These are phyloP conservation scores for Cyprinodon diabolis DNA, from an alignment of 2,797 vertebrate genomes.

Conservation along the genomic window DNA sequence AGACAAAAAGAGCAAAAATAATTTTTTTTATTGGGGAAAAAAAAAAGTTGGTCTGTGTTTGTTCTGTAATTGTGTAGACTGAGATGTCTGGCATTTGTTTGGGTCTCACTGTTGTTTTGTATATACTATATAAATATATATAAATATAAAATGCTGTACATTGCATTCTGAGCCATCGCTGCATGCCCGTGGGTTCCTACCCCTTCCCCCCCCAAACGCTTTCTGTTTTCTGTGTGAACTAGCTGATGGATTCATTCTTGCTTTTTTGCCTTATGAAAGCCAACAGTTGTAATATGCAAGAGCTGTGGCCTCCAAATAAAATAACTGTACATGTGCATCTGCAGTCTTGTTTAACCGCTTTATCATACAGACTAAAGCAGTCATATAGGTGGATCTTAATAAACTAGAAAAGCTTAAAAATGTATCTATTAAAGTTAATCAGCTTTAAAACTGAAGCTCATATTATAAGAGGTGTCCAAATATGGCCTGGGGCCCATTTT, in stretches of 20 bases:
- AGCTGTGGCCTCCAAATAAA: slow-evolving; percentile 99
- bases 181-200: slow-evolving; percentile 88
- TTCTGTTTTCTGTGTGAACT: slow-evolving; percentile 93
- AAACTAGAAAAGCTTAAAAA: neutral
- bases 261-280: slow-evolving; percentile 99
- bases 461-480: neutral
- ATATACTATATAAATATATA: slow-evolving; percentile 87
- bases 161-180: slow-evolving; percentile 97
- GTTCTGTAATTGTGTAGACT: slow-evolving; percentile 92
- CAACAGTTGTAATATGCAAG: slow-evolving; percentile 99
- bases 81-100: slow-evolving; percentile 93
- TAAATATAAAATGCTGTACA: slow-evolving; percentile 92
- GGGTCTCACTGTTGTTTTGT: slow-evolving; percentile 95
- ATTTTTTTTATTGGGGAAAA: slow-evolving; percentile 75
- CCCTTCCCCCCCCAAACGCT: slow-evolving; percentile 81
- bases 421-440: neutral
- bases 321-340: slow-evolving; percentile 91
- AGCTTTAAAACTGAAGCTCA: neutral
- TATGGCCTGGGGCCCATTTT: neutral
- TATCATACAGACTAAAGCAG: neutral
- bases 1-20: slow-evolving; percentile 76
- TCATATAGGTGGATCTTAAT: neutral
- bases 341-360: slow-evolving; percentile 55
- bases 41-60: slow-evolving; percentile 90
- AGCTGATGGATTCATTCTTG: slow-evolving; percentile 97